Percentiles rank a stretch among this genome's conserved stretches.
phyloP scores from a whole-genome alignment of 1,140 invertebrate genomes.

The Drosophila navojoa region DNA sequence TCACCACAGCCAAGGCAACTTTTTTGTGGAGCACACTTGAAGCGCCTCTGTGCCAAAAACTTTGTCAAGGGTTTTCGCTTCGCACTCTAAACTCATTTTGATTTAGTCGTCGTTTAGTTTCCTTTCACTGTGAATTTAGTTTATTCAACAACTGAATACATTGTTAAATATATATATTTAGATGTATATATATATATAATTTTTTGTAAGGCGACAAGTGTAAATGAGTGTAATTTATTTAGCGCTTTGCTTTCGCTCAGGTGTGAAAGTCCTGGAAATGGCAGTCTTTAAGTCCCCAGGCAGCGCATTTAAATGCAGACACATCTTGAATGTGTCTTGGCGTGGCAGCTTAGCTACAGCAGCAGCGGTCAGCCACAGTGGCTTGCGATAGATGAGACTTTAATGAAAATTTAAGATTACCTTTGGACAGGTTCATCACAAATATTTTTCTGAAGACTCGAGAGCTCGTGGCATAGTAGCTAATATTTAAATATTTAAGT shows the following conservation, averaged over 20 bases:
- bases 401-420: too few species aligned
- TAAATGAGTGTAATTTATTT: conserved; percentile 75
- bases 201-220: conserved; percentile 55
- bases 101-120: conserved; percentile 70
- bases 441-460: too few species aligned
- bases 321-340: conserved; percentile 21
- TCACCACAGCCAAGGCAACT: conserved; percentile 28
- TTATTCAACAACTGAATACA: conserved; percentile 52
- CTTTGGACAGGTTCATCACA: too few species aligned
- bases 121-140: conserved; percentile 52
- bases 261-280: conserved; percentile 9
- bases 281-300: conserved; percentile 7
- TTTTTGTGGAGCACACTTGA: conserved; percentile 57
- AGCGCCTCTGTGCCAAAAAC: conserved; percentile 44
- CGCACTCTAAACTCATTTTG: conserved; percentile 61
- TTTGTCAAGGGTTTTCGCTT: conserved; percentile 49
- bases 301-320: conserved; percentile 36
- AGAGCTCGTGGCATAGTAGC: too few species aligned
- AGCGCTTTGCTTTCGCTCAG: conserved; percentile 34
- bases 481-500: too few species aligned
- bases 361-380: too few species aligned
- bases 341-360: too few species aligned
- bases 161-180: conserved; percentile 1
- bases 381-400: too few species aligned
- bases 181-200: background rate